A percentile compares a stretch with the other conserved stretches of the same genome.
Evolutionary conservation across 2,888 invertebrate species (phyloP).

Genomic region (Osedax frankpressi): DNA sequence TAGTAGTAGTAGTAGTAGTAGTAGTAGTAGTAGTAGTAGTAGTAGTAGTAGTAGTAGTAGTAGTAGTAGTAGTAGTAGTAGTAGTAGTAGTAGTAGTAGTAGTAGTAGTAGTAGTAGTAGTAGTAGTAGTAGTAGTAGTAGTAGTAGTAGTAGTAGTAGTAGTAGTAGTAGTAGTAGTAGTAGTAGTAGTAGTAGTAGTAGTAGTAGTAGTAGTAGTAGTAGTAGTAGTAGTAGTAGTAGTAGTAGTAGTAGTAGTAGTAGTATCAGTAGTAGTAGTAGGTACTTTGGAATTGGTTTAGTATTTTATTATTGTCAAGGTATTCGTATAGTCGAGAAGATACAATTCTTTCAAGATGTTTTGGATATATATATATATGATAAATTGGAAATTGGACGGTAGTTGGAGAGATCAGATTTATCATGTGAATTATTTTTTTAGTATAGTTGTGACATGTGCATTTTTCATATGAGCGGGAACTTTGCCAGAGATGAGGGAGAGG

Average conservation of each 20-base stretch:
- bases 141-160: neutral
- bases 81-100: constrained; percentile 6
- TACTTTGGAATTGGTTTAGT: no score
- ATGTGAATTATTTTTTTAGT: no score
- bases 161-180: constrained; percentile 7
- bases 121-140: constrained; percentile 10
- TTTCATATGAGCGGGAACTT: no score
- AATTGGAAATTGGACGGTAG: no score
- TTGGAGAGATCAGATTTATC: no score
- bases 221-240: constrained; percentile 12
- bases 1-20: constrained; percentile 9
- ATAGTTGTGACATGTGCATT: no score
- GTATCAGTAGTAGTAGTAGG: constrained; percentile 11
- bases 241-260: constrained; percentile 11
- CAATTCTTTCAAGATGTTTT: neutral
- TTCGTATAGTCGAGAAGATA: no score
- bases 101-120: constrained; percentile 13
- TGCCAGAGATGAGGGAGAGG: no score
- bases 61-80: constrained; percentile 10
- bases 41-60: constrained; percentile 2
- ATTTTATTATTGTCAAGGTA: no score
- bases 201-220: neutral
- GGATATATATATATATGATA: no score
- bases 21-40: constrained; percentile 3
- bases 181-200: neutral